Evolutionary conservation across 2,113 vertebrate genomes (phyloP).

Genomic region (Syngnathoides biaculeatus): DNA sequence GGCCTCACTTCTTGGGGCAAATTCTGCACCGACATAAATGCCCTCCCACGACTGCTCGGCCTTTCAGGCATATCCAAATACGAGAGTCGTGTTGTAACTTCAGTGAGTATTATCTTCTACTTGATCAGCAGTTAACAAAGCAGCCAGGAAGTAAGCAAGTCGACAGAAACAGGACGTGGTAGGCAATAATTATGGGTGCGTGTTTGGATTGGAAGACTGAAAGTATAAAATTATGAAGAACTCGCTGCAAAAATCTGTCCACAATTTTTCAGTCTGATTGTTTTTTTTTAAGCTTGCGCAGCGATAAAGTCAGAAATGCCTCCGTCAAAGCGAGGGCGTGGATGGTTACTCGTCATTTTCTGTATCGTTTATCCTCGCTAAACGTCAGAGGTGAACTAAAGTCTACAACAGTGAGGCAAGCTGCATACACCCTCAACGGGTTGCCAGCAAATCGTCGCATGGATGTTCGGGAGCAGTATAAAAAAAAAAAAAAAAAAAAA

Average conservation of each 20-base stretch:
- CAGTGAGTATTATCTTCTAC: conserved; percentile 10
- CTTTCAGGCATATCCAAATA: background rate
- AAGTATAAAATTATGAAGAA: no score
- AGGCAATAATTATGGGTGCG: conserved; percentile 50
- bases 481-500: no score
- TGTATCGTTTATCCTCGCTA: no score
- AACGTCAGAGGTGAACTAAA: no score
- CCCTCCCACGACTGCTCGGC: conserved; percentile 3
- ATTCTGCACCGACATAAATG: conserved; percentile 7
- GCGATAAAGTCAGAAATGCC: background rate
- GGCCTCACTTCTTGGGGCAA: background rate
- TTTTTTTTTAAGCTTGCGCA: conserved; percentile 5
- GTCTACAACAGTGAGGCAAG: no score
- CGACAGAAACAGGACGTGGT: conserved; percentile 11
- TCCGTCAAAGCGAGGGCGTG: conserved; percentile 9
- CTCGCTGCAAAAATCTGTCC: conserved; percentile 23
- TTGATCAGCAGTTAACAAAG: background rate
- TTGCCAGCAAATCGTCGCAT: no score
- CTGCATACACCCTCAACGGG: no score
- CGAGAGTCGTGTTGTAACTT: conserved; percentile 17
- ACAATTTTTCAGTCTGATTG: background rate
- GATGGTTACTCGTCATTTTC: conserved; percentile 1
- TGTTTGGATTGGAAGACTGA: conserved; percentile 8
- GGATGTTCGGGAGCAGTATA: no score
- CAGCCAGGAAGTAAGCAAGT: background rate